Percentiles rank a stretch among this genome's conserved stretches.
These are phyloP conservation scores for Mirza zaza DNA, from an alignment of 2,113 vertebrate species.

Conservation along the genomic window DNA sequence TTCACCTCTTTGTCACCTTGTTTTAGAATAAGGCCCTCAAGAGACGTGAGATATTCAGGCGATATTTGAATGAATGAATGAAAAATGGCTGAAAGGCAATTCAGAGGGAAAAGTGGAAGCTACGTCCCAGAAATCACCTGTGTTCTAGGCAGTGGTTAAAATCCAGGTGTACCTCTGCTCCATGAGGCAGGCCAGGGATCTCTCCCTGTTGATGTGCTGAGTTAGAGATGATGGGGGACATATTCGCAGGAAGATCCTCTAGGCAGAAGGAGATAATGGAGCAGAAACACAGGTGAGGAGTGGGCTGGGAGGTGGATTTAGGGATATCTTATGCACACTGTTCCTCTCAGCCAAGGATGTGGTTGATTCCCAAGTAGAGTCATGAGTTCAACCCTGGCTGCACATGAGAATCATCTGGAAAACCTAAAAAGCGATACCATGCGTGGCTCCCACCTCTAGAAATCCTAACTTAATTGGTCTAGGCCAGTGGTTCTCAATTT, in stretches of 20 bases:
- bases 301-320: background rate
- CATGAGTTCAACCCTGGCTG: background rate
- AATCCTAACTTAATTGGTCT: background rate
- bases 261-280: background rate
- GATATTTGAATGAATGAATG: background rate
- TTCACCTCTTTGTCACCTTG: background rate
- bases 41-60: background rate
- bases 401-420: background rate
- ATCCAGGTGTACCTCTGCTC: background rate
- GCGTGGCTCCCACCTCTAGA: background rate
- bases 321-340: background rate
- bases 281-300: background rate
- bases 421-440: background rate
- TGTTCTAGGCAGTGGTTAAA: background rate
- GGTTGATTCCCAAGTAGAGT: background rate
- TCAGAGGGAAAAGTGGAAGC: background rate
- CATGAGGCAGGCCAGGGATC: background rate
- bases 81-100: background rate
- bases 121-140: background rate
- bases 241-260: background rate
- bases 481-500: background rate
- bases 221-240: background rate
- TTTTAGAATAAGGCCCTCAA: background rate
- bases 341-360: background rate
- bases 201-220: background rate